These are phyloP conservation scores for Phenganax subtilis DNA, from an alignment of 92 coral and sea anemone genomes.

Conservation along the genomic window DNA sequence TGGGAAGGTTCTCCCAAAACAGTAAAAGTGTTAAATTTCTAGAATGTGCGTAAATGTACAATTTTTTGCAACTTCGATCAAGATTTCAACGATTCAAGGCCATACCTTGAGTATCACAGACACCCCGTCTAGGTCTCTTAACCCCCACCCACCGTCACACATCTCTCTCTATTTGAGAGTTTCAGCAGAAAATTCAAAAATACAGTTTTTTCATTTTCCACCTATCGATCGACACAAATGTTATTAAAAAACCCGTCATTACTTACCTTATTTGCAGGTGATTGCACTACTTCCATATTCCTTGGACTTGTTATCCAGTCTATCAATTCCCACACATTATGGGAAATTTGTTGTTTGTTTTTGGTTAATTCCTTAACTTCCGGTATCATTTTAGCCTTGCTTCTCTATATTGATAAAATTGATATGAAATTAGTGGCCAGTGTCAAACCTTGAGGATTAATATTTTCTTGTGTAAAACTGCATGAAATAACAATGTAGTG, in stretches of 20 bases:
- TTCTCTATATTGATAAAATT: constrained; percentile 11
- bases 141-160: no score
- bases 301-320: constrained; percentile 56
- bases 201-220: neutral
- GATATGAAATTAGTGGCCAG: neutral
- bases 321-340: constrained; percentile 68
- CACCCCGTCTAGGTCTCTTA: no score
- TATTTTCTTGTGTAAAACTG: no score
- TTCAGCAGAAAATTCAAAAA: neutral
- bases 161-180: no score
- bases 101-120: no score
- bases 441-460: no score
- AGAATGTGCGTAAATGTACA: no score
- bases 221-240: neutral
- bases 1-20: no score
- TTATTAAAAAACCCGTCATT: neutral
- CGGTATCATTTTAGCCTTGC: constrained; percentile 49
- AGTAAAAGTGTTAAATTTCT: no score
- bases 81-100: no score
- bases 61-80: no score
- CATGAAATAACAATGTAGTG: no score
- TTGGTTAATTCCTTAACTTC: constrained; percentile 46
- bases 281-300: constrained; percentile 15
- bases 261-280: constrained; percentile 21
- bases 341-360: constrained; percentile 48